A percentile compares a stretch with the other conserved stretches of the same genome.
phyloP scores from a whole-genome alignment of 2,797 vertebrate species.

The Cyprinella venusta region DNA sequence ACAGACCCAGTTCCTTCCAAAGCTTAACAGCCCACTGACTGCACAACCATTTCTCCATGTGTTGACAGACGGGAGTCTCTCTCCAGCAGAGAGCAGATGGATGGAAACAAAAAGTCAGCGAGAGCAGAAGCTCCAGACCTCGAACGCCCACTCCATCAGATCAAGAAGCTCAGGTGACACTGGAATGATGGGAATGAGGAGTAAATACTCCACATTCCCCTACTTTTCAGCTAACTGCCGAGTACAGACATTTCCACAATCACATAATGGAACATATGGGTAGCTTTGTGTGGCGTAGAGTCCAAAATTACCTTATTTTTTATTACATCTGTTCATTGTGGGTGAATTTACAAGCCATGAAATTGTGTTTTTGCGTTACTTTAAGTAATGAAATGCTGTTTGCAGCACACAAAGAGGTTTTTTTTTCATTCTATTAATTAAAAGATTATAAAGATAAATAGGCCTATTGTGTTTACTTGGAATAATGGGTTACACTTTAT shows the following conservation, averaged over 20 bases:
- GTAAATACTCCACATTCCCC: neutral
- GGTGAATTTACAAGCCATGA: neutral
- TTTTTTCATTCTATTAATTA: neutral
- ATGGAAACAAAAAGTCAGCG: slow-evolving; percentile 80
- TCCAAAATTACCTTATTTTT: slow-evolving; percentile 23
- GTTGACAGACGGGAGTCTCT: slow-evolving; percentile 72
- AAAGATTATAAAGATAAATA: neutral
- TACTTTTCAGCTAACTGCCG: neutral
- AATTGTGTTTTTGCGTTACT: neutral
- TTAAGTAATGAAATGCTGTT: no score
- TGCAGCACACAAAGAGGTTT: neutral
- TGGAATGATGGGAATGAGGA: slow-evolving; percentile 26
- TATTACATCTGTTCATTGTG: slow-evolving; percentile 1
- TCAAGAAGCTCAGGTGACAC: slow-evolving; percentile 72
- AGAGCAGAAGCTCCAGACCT: slow-evolving; percentile 73
- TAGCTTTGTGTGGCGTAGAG: neutral
- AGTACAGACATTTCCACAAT: neutral
- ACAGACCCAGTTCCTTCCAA: slow-evolving; percentile 7
- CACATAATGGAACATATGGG: slow-evolving; percentile 12
- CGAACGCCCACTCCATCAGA: slow-evolving; percentile 72
- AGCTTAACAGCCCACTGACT: slow-evolving; percentile 13
- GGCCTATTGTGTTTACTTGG: neutral
- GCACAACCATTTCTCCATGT: slow-evolving; percentile 29
- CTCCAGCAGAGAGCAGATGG: slow-evolving; percentile 80
- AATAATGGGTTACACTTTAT: no score